These are phyloP conservation scores for Clinocottus analis DNA, from an alignment of 2,113 vertebrate genomes.

Conservation along the genomic window DNA sequence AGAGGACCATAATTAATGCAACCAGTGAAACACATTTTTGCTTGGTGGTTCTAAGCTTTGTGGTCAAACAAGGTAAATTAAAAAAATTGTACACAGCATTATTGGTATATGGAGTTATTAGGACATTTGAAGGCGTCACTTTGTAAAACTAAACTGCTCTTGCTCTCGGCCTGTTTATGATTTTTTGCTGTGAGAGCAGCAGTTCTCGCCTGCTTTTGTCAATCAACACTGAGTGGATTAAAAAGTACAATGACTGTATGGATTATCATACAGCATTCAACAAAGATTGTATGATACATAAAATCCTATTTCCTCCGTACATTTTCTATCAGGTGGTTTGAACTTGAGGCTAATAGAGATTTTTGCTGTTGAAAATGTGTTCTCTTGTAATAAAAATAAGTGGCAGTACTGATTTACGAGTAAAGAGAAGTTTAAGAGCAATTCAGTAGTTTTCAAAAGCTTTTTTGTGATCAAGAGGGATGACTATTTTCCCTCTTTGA, in stretches of 20 bases:
- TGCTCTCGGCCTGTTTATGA: neutral
- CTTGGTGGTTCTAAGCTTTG: neutral
- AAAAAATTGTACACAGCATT: neutral
- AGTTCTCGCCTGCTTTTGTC: constrained; percentile 31
- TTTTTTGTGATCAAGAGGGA: constrained; percentile 61
- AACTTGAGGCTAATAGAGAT: constrained; percentile 18
- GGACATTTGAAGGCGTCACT: neutral
- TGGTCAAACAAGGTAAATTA: neutral
- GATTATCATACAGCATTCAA: constrained; percentile 22
- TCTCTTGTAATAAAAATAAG: constrained; percentile 24
- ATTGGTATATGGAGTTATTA: neutral
- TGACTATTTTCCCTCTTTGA: constrained; percentile 64
- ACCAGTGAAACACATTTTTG: neutral
- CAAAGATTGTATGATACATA: constrained; percentile 1
- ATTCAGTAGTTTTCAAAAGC: constrained; percentile 53
- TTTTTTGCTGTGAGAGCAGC: constrained; percentile 20
- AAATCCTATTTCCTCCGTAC: neutral
- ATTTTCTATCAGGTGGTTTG: constrained; percentile 6
- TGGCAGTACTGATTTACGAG: constrained; percentile 27
- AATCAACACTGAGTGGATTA: constrained; percentile 35
- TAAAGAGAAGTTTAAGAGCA: constrained; percentile 49
- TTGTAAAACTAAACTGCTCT: neutral
- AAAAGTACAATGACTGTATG: constrained; percentile 5
- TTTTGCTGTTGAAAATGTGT: constrained; percentile 7
- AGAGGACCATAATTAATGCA: constrained; percentile 12